Conservation (phyloP, 1,140 invertebrate genomes). For the Protaetia brevitarsis region DNA sequence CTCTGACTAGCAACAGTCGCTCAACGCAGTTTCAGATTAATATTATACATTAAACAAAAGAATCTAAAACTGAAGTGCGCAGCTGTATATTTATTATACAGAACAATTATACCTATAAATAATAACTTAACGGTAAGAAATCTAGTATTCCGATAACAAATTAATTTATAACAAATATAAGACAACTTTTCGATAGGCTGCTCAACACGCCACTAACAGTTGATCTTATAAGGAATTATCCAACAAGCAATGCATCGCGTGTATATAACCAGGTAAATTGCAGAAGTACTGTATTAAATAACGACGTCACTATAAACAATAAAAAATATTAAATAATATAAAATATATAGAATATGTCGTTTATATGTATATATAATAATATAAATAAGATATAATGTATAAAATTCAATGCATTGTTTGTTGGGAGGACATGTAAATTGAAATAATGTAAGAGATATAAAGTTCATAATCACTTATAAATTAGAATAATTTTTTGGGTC, state of each 20-base stretch:
- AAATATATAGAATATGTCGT: conserved; percentile 20
- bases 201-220: conserved; percentile 11
- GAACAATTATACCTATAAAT: conserved; percentile 42
- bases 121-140: conserved; percentile 39
- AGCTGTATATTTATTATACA: conserved; percentile 45
- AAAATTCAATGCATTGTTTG: conserved; percentile 3
- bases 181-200: conserved; percentile 18
- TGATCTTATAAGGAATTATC: conserved; percentile 19
- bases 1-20: conserved; percentile 40
- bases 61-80: conserved; percentile 40
- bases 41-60: conserved; percentile 28
- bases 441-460: conserved; percentile 18
- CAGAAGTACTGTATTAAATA: conserved; percentile 25
- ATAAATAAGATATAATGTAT: conserved; percentile 21
- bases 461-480: conserved; percentile 22
- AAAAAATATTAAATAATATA: conserved; percentile 26
- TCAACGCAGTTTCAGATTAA: conserved; percentile 39
- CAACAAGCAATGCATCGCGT: conserved; percentile 21
- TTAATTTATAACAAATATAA: conserved; percentile 36
- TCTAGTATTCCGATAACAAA: conserved; percentile 33
- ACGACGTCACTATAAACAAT: conserved; percentile 33
- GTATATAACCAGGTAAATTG: conserved; percentile 13
- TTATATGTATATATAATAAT: conserved; percentile 19
- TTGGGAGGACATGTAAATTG: conserved; percentile 12
- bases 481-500: conserved; percentile 23